Evolutionary conservation across 2,888 invertebrate species (phyloP), one percentile per base, ranked within the genome.

Genomic region (Biston betularia): DNA sequence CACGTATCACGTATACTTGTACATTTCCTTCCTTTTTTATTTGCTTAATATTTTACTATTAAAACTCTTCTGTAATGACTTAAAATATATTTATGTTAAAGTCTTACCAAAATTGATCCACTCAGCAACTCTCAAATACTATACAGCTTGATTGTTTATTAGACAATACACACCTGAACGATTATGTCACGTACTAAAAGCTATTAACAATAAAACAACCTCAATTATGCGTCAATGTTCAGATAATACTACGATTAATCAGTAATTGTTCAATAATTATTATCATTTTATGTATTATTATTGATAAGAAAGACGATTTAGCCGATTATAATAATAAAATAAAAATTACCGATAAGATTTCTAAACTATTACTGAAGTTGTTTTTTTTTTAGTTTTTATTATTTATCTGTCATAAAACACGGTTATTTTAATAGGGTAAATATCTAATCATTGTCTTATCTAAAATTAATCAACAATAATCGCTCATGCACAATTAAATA

Each of bases 211-310:
- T 68, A 71, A 71, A 68, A 61, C 63, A 55, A 68, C 71, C 63
- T 61, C 70, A 78, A 76, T 79, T 75, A 63, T 75, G 74, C 77
- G 72, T 67, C 74, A 76, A 78, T 77, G 71, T 65, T 52, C 57
- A 55, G 75, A 77, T 79, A 69, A 81, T 68, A 45, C 53, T 59
- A 55, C 65, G 71, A 80, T 80, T 79, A 78, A 73, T 63, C 70
- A 69, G 71, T 81, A 80, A 79, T 81, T 76, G 68, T 75, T 74
- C 65, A 69, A 71, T 68, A 58, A 68, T 52, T 73, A 65, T 77
- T 78, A 81, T 79, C 81, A 65, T 65, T 64, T 61, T 58, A 68
- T 73, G 71, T 76, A 75, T 71, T 70, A 55, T 33, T 61, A 33
- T 34, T 70, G 77, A 78, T 77, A 79, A 71, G n/a, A 44, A 15